These are phyloP conservation scores for zebrafish (Danio rerio) DNA, from an alignment of 2,113 vertebrate genomes.

Conservation along the genomic window GRCz12tu NC_133179.1:9558001-9558500, in stretches of 20 bases:
- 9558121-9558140: neutral
- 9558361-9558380: no score
- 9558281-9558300: neutral
- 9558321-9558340: no score
- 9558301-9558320: neutral
- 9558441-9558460: no score
- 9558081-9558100: neutral
- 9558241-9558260: neutral
- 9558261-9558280: neutral
- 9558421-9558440: no score
- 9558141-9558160: neutral
- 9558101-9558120: neutral
- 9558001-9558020: neutral
- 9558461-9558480: no score
- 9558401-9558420: no score
- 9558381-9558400: no score
- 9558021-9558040: constrained; percentile 7
- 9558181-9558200: constrained; percentile 16
- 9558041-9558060: neutral
- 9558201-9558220: neutral
- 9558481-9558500: no score
- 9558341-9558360: no score
- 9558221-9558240: neutral
- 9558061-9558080: no score
- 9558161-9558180: neutral